Conservation (phyloP, 2,113 vertebrate species). For the Apistogramma diplotaenia region DNA sequence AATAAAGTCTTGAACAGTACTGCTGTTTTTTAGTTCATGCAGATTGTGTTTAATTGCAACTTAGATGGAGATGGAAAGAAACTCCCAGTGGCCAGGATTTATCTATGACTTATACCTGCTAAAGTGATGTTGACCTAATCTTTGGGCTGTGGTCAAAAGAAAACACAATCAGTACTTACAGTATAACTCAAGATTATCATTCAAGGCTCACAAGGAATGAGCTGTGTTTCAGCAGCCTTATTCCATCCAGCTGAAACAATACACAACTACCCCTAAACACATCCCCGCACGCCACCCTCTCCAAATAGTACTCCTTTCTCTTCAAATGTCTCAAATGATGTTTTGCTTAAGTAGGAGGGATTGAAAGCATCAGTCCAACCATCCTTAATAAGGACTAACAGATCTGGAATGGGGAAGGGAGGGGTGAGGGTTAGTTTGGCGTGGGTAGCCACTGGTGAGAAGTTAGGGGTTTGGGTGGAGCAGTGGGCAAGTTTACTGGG, state of each 20-base stretch:
- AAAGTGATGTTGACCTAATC: not conserved
- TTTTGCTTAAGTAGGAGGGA: conserved; percentile 50
- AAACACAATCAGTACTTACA: not conserved
- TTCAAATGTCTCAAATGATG: conserved; percentile 51
- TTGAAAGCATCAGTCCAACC: conserved; percentile 50
- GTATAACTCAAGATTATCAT: conserved; percentile 13
- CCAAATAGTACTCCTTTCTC: conserved; percentile 40
- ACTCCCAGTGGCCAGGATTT: not conserved
- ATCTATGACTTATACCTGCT: not conserved
- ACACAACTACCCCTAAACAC: conserved; percentile 36
- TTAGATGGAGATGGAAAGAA: not conserved
- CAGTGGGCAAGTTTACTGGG: not conserved
- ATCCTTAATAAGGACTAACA: conserved; percentile 41
- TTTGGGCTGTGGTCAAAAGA: not conserved
- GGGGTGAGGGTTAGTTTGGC: not conserved
- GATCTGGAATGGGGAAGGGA: conserved; percentile 20
- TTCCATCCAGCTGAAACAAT: conserved; percentile 73
- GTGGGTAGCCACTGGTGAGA: conserved; percentile 5
- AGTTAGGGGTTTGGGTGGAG: conserved; percentile 26
- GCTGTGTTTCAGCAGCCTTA: not conserved
- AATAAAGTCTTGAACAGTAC: not conserved
- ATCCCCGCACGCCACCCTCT: conserved; percentile 29
- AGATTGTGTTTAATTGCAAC: not conserved
- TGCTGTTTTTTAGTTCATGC: not conserved
- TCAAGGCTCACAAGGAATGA: not conserved